Conservation (phyloP, 2,797 vertebrate genomes). For the Poecilia gillii region DNA sequence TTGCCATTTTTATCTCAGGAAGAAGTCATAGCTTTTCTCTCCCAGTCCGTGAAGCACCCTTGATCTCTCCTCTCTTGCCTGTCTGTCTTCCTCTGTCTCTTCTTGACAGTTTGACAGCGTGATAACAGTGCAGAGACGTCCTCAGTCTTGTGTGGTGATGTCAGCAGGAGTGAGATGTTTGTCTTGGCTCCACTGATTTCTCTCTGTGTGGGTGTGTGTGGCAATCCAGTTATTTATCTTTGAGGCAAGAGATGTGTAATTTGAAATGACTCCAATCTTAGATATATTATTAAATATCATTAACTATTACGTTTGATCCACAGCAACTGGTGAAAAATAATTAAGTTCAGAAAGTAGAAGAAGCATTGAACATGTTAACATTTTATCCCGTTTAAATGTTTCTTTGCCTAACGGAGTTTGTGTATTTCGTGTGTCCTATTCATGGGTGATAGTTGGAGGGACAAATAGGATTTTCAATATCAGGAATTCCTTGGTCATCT, state of each 20-base stretch:
- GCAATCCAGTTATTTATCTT: conserved; percentile 36
- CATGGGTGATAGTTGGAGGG: not conserved
- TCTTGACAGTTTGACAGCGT: conserved; percentile 75
- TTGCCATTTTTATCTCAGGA: conserved; percentile 67
- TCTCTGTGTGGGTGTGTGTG: conserved; percentile 54
- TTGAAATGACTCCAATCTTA: not conserved
- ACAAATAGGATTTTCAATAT: not conserved
- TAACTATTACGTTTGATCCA: not conserved
- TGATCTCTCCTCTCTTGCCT: conserved; percentile 63
- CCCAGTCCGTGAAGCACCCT: conserved; percentile 53
- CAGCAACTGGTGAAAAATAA: not conserved
- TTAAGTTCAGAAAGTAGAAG: not conserved
- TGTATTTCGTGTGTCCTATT: not conserved
- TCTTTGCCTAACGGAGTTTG: not conserved
- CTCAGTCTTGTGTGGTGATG: conserved; percentile 68
- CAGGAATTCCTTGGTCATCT: not conserved
- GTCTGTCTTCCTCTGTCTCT: conserved; percentile 68
- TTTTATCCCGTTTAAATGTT: not conserved
- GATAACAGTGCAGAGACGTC: conserved; percentile 66
- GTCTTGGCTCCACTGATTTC: conserved; percentile 66
- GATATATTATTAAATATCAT: not conserved
- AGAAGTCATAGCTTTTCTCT: conserved; percentile 60
- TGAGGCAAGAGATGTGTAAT: not conserved
- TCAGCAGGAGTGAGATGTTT: conserved; percentile 73
- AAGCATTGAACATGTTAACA: not conserved